Evolutionary conservation across 92 coral and sea anemone genomes (phyloP), one percentile per base, ranked within the genome.

Genomic region (Parazoanthus swiftii): DNA sequence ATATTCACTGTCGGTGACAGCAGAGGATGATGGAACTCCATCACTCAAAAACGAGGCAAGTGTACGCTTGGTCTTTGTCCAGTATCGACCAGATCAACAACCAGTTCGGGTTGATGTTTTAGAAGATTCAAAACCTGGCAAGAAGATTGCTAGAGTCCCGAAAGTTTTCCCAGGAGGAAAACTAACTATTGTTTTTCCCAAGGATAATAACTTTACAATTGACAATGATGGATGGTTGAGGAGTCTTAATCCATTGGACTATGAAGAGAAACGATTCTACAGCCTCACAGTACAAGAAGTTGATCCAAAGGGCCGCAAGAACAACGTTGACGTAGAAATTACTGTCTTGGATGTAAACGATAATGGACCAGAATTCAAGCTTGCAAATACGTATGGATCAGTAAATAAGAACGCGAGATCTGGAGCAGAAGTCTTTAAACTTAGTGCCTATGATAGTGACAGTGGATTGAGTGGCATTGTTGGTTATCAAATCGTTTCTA

Each of bases 321-420:
- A 91, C 75, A 92, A 92, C 39, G 81, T 89, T 63, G 95, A 92
- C 59, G 93, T 96, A 42, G 96, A 93, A 44, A 94, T 96, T 59
- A 91, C 92, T 76, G 98, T 96, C 77, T 71, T 94, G 8, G 99
- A 96, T 85, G 88, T 92, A 73, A 96, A 96, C 73, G 99, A 96
- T 82, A 95, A 96, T 81, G 92, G 77, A 37, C 99, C 99, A 46
- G 86, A 43, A 37, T 93, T 96, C 86, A 93, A 91, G 16, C 94
- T 95, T 95, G 50, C 88, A 16, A 86, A 92, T 63, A 82, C 73
- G 25, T 81, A 79, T 67, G 99, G 95, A 44, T 91, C 94, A 26
- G 97, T 96, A 1, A 96, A 96, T 90, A 88, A 87, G 73, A 91
- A 94, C 63, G 86, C 98, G 67, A 92, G 99, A 16, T 95, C 98